Evolutionary conservation across 2,113 vertebrate species (phyloP).

Genomic region (Laticauda colubrina): DNA sequence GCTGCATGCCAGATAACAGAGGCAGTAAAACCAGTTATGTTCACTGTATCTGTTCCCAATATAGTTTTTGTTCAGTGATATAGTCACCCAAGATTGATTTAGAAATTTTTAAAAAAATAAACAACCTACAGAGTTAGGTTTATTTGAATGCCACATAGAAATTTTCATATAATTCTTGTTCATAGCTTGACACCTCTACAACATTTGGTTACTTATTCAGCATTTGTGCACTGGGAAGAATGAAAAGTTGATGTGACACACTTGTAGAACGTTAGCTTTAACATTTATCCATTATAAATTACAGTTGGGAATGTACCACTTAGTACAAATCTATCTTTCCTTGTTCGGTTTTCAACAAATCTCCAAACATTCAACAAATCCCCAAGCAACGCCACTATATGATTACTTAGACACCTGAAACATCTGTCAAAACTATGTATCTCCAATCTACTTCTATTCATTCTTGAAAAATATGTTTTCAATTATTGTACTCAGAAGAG

Average conservation of each 20-base stretch:
- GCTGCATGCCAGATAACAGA: background rate
- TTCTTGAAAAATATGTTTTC: background rate
- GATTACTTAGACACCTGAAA: background rate
- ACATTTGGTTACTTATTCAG: background rate
- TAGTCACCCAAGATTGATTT: background rate
- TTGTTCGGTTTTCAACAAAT: background rate
- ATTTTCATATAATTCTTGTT: background rate
- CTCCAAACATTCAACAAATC: background rate
- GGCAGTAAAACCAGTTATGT: slow-evolving; percentile 13
- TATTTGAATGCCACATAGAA: background rate
- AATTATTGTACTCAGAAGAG: background rate
- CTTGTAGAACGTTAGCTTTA: background rate
- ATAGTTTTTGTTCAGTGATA: background rate
- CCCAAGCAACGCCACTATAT: background rate
- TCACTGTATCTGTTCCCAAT: background rate
- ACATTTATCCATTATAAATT: background rate
- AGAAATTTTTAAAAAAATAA: background rate
- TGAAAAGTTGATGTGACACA: background rate
- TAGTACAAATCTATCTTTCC: background rate
- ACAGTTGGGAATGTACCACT: background rate
- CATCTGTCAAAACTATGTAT: background rate
- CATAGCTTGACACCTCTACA: background rate
- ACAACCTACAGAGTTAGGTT: background rate
- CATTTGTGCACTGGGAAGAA: background rate
- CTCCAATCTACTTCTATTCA: background rate